phyloP scores from a whole-genome alignment of 2,113 vertebrate genomes.

The Pongo abelii region DNA sequence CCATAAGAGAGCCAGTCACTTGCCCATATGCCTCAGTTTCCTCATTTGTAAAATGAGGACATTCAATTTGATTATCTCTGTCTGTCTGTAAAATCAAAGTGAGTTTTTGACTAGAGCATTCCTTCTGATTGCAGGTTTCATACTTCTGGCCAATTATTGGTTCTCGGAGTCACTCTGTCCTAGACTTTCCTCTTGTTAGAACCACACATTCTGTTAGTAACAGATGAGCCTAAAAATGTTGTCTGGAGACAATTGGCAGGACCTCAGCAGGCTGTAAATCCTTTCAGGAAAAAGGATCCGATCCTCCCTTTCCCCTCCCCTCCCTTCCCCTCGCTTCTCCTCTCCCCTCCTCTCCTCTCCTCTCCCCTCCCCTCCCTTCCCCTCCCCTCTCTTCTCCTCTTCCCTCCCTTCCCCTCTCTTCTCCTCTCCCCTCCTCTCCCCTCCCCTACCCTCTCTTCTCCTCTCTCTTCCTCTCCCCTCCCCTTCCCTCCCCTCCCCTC shows the following conservation, averaged over 20 bases:
- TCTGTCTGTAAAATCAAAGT: not conserved
- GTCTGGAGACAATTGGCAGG: not conserved
- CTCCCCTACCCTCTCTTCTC: too few relatives aligned
- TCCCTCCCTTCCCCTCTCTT: fast-evolving
- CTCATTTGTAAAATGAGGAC: not conserved
- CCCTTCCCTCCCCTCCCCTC: fast-evolving
- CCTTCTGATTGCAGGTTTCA: not conserved
- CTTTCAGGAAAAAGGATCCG: not conserved
- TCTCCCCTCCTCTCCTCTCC: too few relatives aligned
- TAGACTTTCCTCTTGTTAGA: constrained; percentile 29
- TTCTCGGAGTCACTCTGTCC: constrained; percentile 50
- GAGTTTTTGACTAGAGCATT: not conserved
- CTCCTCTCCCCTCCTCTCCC: too few relatives aligned
- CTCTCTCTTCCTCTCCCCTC: not conserved
- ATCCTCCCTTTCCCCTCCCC: too few relatives aligned
- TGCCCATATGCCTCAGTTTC: not conserved
- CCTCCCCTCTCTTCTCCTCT: too few relatives aligned
- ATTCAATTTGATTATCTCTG: not conserved
- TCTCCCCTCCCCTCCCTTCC: too few relatives aligned
- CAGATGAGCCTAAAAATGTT: not conserved
- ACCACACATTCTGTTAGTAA: constrained; percentile 11
- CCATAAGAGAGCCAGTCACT: fast-evolving
- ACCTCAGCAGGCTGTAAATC: not conserved
- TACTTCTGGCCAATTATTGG: not conserved
- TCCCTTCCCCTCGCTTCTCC: not conserved